phyloP scores from a whole-genome alignment of 2,888 invertebrate genomes.

The Rugalucina vietnamica region DNA sequence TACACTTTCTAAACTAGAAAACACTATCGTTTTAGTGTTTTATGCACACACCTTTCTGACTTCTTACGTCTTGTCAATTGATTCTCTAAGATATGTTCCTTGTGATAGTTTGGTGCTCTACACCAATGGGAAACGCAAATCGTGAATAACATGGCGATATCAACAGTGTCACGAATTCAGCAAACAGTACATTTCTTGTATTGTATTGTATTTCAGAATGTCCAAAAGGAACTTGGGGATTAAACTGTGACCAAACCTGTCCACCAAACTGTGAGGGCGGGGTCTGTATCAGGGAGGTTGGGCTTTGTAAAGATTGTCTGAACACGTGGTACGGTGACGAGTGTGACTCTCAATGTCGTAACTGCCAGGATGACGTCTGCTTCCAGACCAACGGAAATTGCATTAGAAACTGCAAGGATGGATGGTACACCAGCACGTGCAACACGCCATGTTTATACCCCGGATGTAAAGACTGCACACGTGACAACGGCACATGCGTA shows the following conservation, averaged over 20 bases:
- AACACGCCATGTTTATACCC: constrained; percentile 12
- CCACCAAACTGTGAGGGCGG: constrained; percentile 45
- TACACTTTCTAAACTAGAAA: no score
- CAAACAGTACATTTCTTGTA: no score
- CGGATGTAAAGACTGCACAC: constrained; percentile 40
- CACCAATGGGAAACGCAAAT: no score
- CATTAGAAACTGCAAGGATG: constrained; percentile 37
- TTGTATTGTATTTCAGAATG: constrained; percentile 58
- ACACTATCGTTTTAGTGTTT: no score
- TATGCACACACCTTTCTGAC: no score
- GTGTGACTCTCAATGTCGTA: constrained; percentile 33
- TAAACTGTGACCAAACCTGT: constrained; percentile 40
- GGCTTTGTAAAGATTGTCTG: constrained; percentile 39
- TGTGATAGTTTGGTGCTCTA: no score
- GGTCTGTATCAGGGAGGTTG: constrained; percentile 35
- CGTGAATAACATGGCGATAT: no score
- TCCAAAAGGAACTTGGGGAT: constrained; percentile 24
- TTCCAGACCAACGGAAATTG: constrained; percentile 33
- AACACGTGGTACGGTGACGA: constrained; percentile 18
- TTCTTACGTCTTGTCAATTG: no score
- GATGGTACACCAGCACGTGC: constrained; percentile 37
- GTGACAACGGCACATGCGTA: constrained; percentile 37
- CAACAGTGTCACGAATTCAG: no score
- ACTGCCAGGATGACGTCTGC: constrained; percentile 43
- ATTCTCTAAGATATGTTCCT: no score